Percentiles rank a stretch among this genome's conserved stretches.
These are phyloP conservation scores for Pelobates cultripes DNA, from an alignment of 2,797 vertebrate species.

Conservation along the genomic window DNA sequence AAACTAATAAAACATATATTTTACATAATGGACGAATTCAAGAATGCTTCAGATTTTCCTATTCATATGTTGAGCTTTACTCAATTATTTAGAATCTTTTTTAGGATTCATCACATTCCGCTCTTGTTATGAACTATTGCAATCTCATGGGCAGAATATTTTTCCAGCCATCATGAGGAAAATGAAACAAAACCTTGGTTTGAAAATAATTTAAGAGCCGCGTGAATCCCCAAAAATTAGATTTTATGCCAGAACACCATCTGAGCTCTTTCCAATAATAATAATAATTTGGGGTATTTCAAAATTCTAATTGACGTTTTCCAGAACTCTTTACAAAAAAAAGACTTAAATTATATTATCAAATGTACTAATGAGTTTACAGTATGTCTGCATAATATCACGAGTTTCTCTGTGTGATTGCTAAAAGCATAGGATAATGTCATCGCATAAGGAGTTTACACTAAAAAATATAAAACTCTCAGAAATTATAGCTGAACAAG, in stretches of 20 bases:
- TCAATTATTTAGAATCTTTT: background rate
- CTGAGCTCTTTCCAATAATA: conserved; percentile 30
- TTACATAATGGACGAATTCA: no score
- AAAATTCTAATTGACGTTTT: conserved; percentile 37
- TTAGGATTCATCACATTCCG: no score
- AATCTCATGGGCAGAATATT: background rate
- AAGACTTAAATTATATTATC: conserved; percentile 19
- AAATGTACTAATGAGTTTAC: conserved; percentile 17
- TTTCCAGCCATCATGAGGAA: background rate
- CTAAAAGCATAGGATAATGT: no score
- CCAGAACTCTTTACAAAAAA: conserved; percentile 23
- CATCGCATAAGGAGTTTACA: no score
- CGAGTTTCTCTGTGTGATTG: no score
- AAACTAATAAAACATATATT: no score
- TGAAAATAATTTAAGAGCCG: conserved; percentile 18
- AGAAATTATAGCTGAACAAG: no score
- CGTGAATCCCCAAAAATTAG: background rate
- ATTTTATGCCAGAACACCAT: background rate
- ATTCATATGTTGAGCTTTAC: background rate
- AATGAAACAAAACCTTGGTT: background rate
- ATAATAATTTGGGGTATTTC: conserved; percentile 18
- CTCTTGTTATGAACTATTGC: background rate
- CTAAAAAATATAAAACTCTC: no score
- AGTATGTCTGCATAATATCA: background rate
- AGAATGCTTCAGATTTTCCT: no score